A percentile compares a stretch with the other conserved stretches of the same genome.
Conservation (phyloP, 2,113 vertebrate species). For the Regulus satrapa region DNA sequence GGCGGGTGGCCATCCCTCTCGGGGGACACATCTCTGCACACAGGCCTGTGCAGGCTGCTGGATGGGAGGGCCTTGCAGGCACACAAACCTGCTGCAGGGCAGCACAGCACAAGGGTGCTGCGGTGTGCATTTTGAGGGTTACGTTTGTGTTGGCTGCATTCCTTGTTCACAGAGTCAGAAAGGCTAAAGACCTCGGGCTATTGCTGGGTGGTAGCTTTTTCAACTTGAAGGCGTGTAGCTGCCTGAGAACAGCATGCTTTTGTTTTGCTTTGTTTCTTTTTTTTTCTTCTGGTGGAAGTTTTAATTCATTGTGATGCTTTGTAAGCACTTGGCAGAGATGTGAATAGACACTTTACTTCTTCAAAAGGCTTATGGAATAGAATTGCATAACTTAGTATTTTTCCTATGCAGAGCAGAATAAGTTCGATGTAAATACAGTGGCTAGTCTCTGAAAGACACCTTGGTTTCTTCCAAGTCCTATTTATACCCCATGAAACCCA, state of each 20-base stretch:
- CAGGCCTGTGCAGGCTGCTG: conserved; percentile 35
- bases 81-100: not conserved
- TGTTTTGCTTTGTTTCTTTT: not conserved
- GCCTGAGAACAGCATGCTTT: conserved; percentile 50
- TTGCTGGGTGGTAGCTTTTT: conserved; percentile 59
- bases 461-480: not conserved
- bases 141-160: conserved; percentile 39
- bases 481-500: not conserved
- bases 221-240: conserved; percentile 33
- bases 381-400: conserved; percentile 51
- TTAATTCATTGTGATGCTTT: conserved; percentile 53
- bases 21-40: not conserved
- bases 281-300: conserved; percentile 23
- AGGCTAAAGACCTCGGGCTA: conserved; percentile 26
- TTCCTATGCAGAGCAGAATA: conserved; percentile 23
- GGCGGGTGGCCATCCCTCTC: not conserved
- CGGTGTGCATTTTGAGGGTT: not conserved
- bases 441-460: not conserved
- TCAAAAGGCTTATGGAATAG: not conserved
- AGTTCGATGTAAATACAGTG: not conserved
- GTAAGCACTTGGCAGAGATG: conserved; percentile 28
- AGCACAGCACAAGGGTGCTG: not conserved
- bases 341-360: not conserved
- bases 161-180: conserved; percentile 13
- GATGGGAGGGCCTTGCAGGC: not conserved